Evolutionary conservation across 2,888 invertebrate species (phyloP), one percentile per base, ranked within the genome.

Genomic region (Dendrolimus houi): DNA sequence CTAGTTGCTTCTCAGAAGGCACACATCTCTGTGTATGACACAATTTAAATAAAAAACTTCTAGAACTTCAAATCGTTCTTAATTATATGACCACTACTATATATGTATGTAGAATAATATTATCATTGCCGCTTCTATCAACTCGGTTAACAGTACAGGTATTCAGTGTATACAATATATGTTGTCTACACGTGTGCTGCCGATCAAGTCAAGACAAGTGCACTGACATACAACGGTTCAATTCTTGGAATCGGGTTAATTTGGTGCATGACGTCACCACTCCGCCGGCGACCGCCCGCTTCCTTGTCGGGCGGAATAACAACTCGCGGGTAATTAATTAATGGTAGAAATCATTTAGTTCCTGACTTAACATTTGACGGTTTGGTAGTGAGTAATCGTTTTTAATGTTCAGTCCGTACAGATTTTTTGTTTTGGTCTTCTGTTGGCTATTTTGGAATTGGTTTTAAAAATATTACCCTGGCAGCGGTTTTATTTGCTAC

Each of bases 161-260:
- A 29, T 29, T 29, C 29, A 29, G 55, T 62, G 58, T 54, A 58
- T 67, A 68, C 67, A 64, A 63, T 63, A 68, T 68, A 74, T 69
- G 70, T 68, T 75, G 75, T 77, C 75, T 77, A 81, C 86, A 85
- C 83, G 82, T 83, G 84, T 68, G 79, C 72, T 67, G 69, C 65
- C 75, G 71, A 77, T 79, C 81, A 74, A 77, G 83, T 79, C 81
- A 74, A 77, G 83, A 83, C 85, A 83, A 84, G 85, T 85, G 84
- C 83, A 84, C 81, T 77, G 78, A 80, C 83, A 77, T 78, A 79
- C 76, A 75, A 80, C 80, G 79, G 76, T 79, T 79, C 74, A 71
- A 72, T 87, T 87, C 87, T 85, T 73, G 67, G 88, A 87, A 87
- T 77, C 77, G 77, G 79, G 84, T 87, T 87, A 87, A 88, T 87